Percentiles rank a stretch among this genome's conserved stretches.
Conservation (phyloP, 1,140 invertebrate genomes). For the Neodiprion virginianus region DNA sequence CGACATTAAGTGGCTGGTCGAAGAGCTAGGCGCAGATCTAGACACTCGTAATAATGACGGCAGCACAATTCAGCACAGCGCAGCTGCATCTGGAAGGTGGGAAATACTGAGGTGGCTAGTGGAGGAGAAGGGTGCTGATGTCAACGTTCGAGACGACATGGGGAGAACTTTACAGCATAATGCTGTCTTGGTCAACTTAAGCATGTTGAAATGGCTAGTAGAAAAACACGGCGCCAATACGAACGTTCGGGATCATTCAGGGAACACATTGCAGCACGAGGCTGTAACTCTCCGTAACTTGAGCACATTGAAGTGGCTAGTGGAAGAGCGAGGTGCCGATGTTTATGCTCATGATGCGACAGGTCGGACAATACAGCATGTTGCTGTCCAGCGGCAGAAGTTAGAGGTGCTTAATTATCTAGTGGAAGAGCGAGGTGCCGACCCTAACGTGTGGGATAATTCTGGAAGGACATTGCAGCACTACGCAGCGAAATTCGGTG, state of each 20-base stretch:
- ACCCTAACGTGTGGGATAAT: neutral
- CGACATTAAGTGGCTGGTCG: neutral
- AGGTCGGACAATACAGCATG: neutral
- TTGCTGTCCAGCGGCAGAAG: neutral
- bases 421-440: neutral
- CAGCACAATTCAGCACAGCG: neutral
- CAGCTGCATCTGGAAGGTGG: neutral
- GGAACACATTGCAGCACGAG: neutral
- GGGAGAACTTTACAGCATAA: no score
- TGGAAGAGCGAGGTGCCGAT: neutral
- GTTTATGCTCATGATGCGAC: neutral
- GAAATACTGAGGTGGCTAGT: neutral
- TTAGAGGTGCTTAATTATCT: neutral
- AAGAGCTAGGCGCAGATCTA: neutral
- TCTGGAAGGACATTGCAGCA: neutral
- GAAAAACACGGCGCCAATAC: neutral
- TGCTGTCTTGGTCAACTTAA: constrained; percentile 1
- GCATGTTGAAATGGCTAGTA: neutral
- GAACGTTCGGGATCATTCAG: neutral
- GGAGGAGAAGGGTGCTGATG: neutral
- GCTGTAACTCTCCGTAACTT: neutral
- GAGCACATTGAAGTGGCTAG: neutral
- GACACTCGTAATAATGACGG: neutral
- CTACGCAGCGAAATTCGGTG: neutral
- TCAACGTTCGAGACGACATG: neutral